Conservation (phyloP, 1,140 invertebrate species). For the Monochamus saltuarius region DNA sequence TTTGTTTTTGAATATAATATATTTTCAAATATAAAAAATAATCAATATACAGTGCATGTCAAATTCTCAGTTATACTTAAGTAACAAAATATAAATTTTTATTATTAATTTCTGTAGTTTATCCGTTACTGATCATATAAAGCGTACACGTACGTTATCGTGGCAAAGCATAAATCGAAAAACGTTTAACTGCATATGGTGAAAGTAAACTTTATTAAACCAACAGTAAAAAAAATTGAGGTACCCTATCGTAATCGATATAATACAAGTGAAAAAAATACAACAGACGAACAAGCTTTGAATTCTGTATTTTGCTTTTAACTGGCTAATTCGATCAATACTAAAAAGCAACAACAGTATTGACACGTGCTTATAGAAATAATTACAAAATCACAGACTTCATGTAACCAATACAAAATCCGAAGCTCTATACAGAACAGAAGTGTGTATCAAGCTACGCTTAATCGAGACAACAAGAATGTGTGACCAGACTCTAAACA, state of each 20-base stretch:
- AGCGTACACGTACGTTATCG: too few species aligned
- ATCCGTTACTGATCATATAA: too few species aligned
- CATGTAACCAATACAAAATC: conserved; percentile 38
- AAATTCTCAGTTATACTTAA: too few species aligned
- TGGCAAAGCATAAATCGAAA: too few species aligned
- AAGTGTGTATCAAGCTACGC: not conserved
- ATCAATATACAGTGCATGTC: too few species aligned
- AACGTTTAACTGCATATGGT: too few species aligned
- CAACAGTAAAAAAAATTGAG: conserved; percentile 3
- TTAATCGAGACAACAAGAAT: not conserved
- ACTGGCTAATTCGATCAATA: conserved; percentile 36
- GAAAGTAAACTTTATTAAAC: too few species aligned
- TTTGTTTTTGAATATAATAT: too few species aligned
- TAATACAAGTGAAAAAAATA: conserved; percentile 15
- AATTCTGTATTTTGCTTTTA: conserved; percentile 35
- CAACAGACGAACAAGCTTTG: conserved; percentile 20
- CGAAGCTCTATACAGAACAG: conserved; percentile 29
- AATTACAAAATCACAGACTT: conserved; percentile 43
- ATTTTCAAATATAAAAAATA: too few species aligned
- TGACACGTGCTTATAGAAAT: conserved; percentile 42
- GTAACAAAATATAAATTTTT: too few species aligned
- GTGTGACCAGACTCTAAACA: not conserved
- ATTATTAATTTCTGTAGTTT: too few species aligned
- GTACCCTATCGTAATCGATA: conserved; percentile 5
- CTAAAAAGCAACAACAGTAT: conserved; percentile 44